Evolutionary conservation across 1,140 invertebrate species (phyloP).

Genomic region (Epicauta chinensis): DNA sequence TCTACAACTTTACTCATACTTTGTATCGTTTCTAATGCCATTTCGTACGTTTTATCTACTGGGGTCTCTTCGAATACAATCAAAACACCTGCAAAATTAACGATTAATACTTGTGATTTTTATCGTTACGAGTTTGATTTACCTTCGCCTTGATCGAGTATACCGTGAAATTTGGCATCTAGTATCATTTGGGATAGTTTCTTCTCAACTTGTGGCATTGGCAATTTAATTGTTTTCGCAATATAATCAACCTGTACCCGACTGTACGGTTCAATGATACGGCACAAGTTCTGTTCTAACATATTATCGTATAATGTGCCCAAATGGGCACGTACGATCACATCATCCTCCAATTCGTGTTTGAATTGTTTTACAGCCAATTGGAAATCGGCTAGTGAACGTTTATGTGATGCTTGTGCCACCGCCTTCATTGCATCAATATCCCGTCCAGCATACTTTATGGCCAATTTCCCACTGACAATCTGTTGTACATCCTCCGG

Average conservation of each 20-base stretch:
- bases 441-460: slow-evolving; percentile 93
- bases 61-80: slow-evolving; percentile 95
- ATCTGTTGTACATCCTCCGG: slow-evolving; percentile 96
- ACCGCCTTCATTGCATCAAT: slow-evolving; percentile 98
- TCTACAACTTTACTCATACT: slow-evolving; percentile 99
- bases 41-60: slow-evolving; percentile 96
- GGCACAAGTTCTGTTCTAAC: slow-evolving; percentile 97
- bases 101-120: background rate
- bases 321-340: slow-evolving; percentile 93
- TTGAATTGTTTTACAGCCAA: slow-evolving; percentile 79
- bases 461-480: slow-evolving; percentile 91
- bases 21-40: slow-evolving; percentile 93
- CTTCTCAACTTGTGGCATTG: slow-evolving; percentile 90
- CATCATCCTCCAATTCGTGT: slow-evolving; percentile 89
- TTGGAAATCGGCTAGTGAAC: slow-evolving; percentile 95
- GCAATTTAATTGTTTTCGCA: slow-evolving; percentile 80
- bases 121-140: background rate
- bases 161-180: slow-evolving; percentile 95
- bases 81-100: slow-evolving; percentile 57
- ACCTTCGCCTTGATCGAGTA: slow-evolving; percentile 95
- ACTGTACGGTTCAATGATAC: slow-evolving; percentile 98
- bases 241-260: slow-evolving; percentile 82
- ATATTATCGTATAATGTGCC: slow-evolving; percentile 97
- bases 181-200: slow-evolving; percentile 99
- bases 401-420: slow-evolving; percentile 90